These are phyloP conservation scores for Stegophylla sp. DNA, from an alignment of 2,888 invertebrate genomes.

Conservation along the genomic window DNA sequence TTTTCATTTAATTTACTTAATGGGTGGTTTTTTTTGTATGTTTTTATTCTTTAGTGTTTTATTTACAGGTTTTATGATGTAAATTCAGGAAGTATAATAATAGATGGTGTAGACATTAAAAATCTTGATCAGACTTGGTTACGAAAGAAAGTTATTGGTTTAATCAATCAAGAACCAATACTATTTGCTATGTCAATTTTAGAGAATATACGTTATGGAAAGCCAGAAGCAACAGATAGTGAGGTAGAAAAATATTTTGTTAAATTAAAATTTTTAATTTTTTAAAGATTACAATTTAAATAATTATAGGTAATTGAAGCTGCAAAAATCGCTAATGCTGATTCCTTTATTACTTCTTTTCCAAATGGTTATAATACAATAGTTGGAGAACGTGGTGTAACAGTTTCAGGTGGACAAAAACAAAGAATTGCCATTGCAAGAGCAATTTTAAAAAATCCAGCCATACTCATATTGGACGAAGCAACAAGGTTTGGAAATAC, in stretches of 20 bases:
- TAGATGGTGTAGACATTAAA: constrained; percentile 77
- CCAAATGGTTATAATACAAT: constrained; percentile 84
- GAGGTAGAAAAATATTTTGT: constrained; percentile 68
- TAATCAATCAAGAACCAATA: constrained; percentile 93
- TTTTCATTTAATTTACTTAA: background rate
- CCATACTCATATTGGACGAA: constrained; percentile 88
- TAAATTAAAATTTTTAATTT: background rate
- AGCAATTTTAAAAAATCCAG: constrained; percentile 89
- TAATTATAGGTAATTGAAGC: constrained; percentile 68
- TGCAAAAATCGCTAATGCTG: constrained; percentile 86
- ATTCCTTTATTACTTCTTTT: constrained; percentile 84
- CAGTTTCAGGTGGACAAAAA: constrained; percentile 94
- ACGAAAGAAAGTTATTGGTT: constrained; percentile 81
- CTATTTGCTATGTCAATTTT: constrained; percentile 88
- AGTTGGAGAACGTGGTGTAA: constrained; percentile 88
- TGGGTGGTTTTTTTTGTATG: background rate
- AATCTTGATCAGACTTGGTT: constrained; percentile 83
- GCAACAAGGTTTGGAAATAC: constrained; percentile 78
- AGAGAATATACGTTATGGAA: constrained; percentile 94
- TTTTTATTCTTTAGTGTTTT: background rate
- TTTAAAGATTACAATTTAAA: background rate
- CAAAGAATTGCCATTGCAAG: constrained; percentile 94
- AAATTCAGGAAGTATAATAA: constrained; percentile 73
- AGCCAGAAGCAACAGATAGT: constrained; percentile 72
- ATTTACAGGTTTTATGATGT: constrained; percentile 80